Base-by-base conservation (phyloP, 53 echinoderm and acorn worm species). In the Apostichopus leukothele region DNA sequence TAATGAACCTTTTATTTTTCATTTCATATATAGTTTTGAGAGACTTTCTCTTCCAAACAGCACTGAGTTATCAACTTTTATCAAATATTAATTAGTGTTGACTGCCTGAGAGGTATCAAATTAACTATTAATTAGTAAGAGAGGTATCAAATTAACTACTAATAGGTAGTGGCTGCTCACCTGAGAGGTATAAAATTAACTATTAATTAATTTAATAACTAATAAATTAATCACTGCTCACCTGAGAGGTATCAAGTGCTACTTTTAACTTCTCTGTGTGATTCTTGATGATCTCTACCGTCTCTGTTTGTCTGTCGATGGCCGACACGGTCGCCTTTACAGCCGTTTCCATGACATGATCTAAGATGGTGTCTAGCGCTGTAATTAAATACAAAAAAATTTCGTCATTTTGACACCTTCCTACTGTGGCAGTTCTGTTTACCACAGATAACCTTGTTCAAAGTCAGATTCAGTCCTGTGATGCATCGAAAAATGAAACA, bases 231-330 rank as follows among this genome's bases (percentile, higher is more conserved):
- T 16, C 9, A 51, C 77, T 39, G 50, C 77, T 67, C 68, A 93
- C 94, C 88, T 92, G 74, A 5, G 83, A 60, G 6, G 94, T 93
- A 39, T 93, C 95, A 89, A 97, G 91, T 7, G 95, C 98, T 18
- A 89, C 83, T 73, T 94, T 97, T 25, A 97, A 92, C 89, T 92
- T 91, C n/a, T 94, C 91, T 52, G 94, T 91, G 86, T 97, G 98
- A 68, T 80, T 87, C 60, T 90, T 90, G 3, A 93, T 97, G 53
- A 90, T 88, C 26, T 93, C 88, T 6, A 90, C 92, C 8, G 94
- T 93, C 39, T 78, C 68, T 75, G 90, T 92, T 78, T 95, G 95
- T 5, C 94, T 87, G 11, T 91, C 92, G 27, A 97, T 88, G 57
- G 95, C 98, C 8, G 89, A 89, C 5, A 75, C 68, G 23, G 94